Base-by-base conservation (phyloP, 2,113 vertebrate species). In the Sapajus apella region DNA sequence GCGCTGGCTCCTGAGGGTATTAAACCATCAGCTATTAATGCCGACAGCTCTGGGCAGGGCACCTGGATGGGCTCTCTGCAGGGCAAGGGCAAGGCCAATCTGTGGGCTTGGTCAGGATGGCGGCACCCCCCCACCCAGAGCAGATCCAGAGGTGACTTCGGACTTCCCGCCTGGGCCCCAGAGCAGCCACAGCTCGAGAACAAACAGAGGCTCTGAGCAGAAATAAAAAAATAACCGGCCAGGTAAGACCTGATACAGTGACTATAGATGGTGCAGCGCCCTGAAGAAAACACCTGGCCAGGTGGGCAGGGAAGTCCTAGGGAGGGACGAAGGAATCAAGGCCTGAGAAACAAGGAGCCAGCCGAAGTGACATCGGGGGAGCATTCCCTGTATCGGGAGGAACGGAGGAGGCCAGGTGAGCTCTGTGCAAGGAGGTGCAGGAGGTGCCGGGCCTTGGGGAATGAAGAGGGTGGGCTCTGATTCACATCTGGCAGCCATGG, bases 21-120 rank as follows among this genome's bases (percentile, higher is more conserved):
- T 23, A 79, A 47, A 72, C 68, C 73, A 37, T 45, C 84, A 64
- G 76, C 68, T 70, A 43, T 87, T 77, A 50, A 70, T 47, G 77
- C 58, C 3, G 1, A 1, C 37, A 30, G 52, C 27, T 16, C 45
- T 0, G 2, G 12, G 27, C 47, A 27, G 35, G 27, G 55, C 25
- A 12, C 13, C 32, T n/a, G 52, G 6, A 2, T 5, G n/a, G 56
- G 64, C 9, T 21, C 20, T 40, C 64, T 43, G 14, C 35, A 70
- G 50, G 56, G 45, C 45, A 56, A 82, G 40, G 64, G 45, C 10
- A 2, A 66, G 27, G 43, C 87, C 25, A 32, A 58, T 3, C 55
- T 37, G 21, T 35, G 9, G 18, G 40, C 7, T 18, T 14, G 40
- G 17, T 37, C 30, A 5, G 61, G 61, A 64, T 64, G 27, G 61